A percentile compares a stretch with the other conserved stretches of the same genome.
phyloP scores from a whole-genome alignment of 2,888 invertebrate species.

The Drosophila formosana region DNA sequence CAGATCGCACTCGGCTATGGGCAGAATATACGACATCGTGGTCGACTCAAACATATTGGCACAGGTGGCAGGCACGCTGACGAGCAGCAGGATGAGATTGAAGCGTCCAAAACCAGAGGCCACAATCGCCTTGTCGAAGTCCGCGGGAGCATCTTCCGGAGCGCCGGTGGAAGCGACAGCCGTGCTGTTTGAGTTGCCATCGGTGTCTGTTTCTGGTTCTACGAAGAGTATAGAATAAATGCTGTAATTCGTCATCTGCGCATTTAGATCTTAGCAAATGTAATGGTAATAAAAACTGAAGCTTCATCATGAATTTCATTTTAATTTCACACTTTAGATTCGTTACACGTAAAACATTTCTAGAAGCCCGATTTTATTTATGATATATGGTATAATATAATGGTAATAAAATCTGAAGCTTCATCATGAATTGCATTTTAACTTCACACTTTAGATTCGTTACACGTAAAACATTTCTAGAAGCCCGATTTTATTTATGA shows the following conservation, averaged over 20 bases:
- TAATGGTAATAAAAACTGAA: not conserved
- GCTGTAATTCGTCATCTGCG: not conserved
- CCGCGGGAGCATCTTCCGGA: slow-evolving; percentile 83
- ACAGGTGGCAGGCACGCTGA: slow-evolving; percentile 89
- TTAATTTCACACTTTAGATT: too few relatives aligned
- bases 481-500: too few relatives aligned
- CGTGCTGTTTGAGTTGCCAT: slow-evolving; percentile 49
- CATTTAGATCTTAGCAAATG: not conserved
- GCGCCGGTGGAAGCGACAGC: slow-evolving; percentile 11
- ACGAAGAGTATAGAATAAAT: not conserved
- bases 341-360: too few relatives aligned
- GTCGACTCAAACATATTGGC: slow-evolving; percentile 90
- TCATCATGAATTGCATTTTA: too few relatives aligned
- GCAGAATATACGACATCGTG: slow-evolving; percentile 90
- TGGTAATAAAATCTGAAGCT: not conserved
- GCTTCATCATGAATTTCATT: too few relatives aligned
- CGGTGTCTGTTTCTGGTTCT: slow-evolving; percentile 40
- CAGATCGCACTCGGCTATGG: slow-evolving; percentile 91
- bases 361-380: too few relatives aligned
- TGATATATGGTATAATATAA: not conserved
- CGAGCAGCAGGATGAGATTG: slow-evolving; percentile 88
- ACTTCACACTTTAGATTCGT: too few relatives aligned
- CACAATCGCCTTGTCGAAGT: slow-evolving; percentile 90
- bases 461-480: too few relatives aligned
- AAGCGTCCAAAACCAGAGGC: slow-evolving; percentile 90